A percentile compares a stretch with the other conserved stretches of the same genome.
Conservation (phyloP, 2,113 vertebrate genomes). For the Numida meleagris region DNA sequence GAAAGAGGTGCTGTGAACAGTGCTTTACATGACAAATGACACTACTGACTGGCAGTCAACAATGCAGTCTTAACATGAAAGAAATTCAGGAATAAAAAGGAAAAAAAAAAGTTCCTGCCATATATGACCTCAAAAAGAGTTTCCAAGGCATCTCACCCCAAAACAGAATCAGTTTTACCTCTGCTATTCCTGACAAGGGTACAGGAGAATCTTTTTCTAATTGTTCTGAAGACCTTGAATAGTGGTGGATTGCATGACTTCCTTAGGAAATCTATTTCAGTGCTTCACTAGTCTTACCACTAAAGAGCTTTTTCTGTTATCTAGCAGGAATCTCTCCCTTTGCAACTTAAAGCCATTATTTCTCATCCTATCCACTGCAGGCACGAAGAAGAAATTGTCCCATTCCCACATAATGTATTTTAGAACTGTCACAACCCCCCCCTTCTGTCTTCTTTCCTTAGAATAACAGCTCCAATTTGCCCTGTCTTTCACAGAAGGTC, state of each 20-base stretch:
- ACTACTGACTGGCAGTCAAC: background rate
- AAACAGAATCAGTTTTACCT: background rate
- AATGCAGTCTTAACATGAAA: background rate
- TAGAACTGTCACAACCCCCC: background rate
- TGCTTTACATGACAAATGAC: background rate
- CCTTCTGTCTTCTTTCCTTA: background rate
- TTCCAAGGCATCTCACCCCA: background rate
- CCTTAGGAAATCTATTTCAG: background rate
- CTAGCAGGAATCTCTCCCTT: background rate
- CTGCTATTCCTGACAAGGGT: background rate
- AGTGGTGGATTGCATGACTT: background rate
- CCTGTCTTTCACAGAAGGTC: background rate
- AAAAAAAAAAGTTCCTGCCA: background rate
- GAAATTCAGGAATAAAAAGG: background rate
- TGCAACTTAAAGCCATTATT: background rate
- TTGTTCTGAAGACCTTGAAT: background rate
- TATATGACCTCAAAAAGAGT: background rate
- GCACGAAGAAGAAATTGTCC: background rate
- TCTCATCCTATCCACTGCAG: background rate
- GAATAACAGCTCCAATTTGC: background rate
- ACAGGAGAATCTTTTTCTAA: fast-evolving
- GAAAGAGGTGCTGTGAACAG: background rate
- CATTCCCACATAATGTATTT: background rate
- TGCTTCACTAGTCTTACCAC: background rate
- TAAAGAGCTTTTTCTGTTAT: background rate